Base-by-base conservation (phyloP, 1,140 invertebrate species). In the Sycobia sp. region DNA sequence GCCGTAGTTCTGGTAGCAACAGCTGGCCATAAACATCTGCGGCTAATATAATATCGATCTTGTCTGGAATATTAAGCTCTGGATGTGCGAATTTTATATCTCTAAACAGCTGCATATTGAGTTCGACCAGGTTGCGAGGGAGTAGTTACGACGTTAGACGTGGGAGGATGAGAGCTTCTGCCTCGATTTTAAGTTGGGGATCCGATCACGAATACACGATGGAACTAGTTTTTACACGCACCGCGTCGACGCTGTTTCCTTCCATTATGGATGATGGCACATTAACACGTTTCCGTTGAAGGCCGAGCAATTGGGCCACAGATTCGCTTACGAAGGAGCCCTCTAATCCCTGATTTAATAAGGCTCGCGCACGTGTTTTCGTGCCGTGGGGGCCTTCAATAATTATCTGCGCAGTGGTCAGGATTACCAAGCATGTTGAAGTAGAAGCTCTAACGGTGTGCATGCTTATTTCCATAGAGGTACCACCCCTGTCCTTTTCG, bases 271-370 rank as follows among this genome's bases (percentile, higher is more conserved):
- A n/a, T n/a, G n/a, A n/a, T n/a, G n/a, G n/a, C n/a, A n/a, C n/a
- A n/a, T n/a, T n/a, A n/a, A n/a, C n/a, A 1, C 20, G 36, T 4
- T 43, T 5, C n/a, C 62, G 46, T 18, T 10, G 43, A 5, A 72
- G 34, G 0, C 53, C 38, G 20, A 72, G 49, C 10, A 62, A 18
- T 38, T 69, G 65, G 32, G 51, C 59, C 5, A 66, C 57, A n/a
- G 54, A 50, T 57, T 68, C 66, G 10, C 63, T 59, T n/a, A 71
- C 64, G 11, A 71, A 62, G 8, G 64, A 61, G 11, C 49, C 58
- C 36, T 73, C 56, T 0, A 62, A 71, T 4, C 69, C 69, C 51
- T 71, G 71, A 54, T 72, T 68, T 7, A 71, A 43, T 3, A 71
- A 49, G 3, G 61, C 69, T 22, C 66, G 14, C 36, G 65, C 59